Conservation (phyloP, 2,113 vertebrate genomes). For the Ceyx melanurus region DNA sequence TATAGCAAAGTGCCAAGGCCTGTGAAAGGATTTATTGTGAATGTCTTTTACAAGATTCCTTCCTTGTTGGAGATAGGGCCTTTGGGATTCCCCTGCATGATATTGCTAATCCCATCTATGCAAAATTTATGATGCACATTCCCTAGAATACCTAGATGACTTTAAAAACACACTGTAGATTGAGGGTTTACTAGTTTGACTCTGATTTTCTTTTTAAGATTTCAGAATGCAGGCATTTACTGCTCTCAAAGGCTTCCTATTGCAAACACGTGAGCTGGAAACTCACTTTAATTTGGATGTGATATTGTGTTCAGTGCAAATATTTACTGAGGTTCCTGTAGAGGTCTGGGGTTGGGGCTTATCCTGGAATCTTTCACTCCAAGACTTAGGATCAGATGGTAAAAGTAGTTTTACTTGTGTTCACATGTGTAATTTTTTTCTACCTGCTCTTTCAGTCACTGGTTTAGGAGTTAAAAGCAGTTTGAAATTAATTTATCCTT, state of each 20-base stretch:
- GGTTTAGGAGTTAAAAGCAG: background rate
- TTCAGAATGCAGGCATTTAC: background rate
- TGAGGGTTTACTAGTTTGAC: background rate
- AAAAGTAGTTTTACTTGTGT: background rate
- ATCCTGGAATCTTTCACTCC: background rate
- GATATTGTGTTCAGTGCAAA: background rate
- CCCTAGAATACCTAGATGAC: background rate
- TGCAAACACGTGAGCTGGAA: background rate
- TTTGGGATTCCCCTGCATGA: slow-evolving; percentile 24
- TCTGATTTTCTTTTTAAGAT: background rate
- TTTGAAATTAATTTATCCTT: background rate
- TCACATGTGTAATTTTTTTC: rapidly evolving
- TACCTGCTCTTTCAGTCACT: background rate
- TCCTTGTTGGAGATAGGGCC: slow-evolving; percentile 13
- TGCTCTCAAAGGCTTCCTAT: background rate
- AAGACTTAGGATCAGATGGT: background rate
- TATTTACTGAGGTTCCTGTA: background rate
- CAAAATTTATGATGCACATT: slow-evolving; percentile 43
- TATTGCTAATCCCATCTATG: slow-evolving; percentile 46
- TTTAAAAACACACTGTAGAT: background rate
- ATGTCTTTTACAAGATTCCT: slow-evolving; percentile 55
- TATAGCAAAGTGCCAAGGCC: background rate
- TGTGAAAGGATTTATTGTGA: slow-evolving; percentile 48
- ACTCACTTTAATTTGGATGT: background rate
- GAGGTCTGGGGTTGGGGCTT: background rate